Evolutionary conservation across 2,113 vertebrate species (phyloP).

Genomic region (Narcine bancroftii): DNA sequence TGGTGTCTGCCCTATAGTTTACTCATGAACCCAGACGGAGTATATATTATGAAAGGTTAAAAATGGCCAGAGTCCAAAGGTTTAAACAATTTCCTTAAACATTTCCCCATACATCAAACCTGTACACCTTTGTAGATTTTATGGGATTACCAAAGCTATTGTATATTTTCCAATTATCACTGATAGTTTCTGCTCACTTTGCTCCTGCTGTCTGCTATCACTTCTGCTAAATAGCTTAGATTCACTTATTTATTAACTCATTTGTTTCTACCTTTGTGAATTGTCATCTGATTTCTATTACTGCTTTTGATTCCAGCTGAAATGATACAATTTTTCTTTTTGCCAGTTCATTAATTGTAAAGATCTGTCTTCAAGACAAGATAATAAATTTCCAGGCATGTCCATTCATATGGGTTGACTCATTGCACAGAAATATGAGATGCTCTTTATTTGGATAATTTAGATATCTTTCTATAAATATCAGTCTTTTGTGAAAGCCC

Average conservation of each 20-base stretch:
- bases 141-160: neutral
- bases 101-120: too few species aligned
- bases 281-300: neutral
- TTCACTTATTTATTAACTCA: neutral
- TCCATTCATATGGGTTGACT: neutral
- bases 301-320: neutral
- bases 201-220: neutral
- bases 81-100: too few species aligned
- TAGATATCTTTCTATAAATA: neutral
- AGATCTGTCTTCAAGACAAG: neutral
- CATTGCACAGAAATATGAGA: neutral
- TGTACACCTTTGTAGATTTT: neutral
- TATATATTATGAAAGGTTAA: too few species aligned
- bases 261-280: neutral
- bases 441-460: neutral
- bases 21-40: too few species aligned
- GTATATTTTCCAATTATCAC: neutral
- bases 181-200: neutral
- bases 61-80: too few species aligned
- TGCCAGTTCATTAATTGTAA: neutral
- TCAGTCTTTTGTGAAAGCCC: neutral
- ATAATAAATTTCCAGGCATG: neutral
- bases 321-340: neutral
- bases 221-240: neutral
- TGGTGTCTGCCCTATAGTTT: too few species aligned